Conservation (phyloP, 64 coral and sea anemone species). For the Catalaphyllia jardinei region DNA sequence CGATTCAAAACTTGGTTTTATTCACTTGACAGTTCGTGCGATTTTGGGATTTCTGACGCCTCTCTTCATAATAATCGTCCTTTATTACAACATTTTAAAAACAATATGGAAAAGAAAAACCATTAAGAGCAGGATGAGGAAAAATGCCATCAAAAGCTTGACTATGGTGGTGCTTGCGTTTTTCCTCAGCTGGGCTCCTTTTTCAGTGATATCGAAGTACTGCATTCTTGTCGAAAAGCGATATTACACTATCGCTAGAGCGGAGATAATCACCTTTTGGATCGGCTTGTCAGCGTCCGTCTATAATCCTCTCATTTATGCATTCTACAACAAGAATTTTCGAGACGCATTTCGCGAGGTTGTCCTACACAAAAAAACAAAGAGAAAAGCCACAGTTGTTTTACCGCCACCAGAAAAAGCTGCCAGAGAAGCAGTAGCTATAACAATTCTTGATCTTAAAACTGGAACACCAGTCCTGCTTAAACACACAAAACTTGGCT, state of each 20-base stretch:
- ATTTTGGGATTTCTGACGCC: conserved; percentile 53
- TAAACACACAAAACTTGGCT: background rate
- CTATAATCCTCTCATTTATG: conserved; percentile 80
- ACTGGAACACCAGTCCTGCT: background rate
- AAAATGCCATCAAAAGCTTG: conserved; percentile 69
- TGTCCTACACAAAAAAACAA: background rate
- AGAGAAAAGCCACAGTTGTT: background rate
- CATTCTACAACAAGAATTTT: conserved; percentile 89
- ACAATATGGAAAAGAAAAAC: conserved; percentile 59
- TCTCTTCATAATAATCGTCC: conserved; percentile 21
- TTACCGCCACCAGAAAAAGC: background rate
- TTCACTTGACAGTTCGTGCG: conserved; percentile 52
- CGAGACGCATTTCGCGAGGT: conserved; percentile 65
- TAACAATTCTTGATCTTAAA: conserved; percentile 19
- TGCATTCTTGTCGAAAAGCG: conserved; percentile 44
- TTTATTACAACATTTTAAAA: conserved; percentile 71
- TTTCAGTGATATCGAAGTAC: conserved; percentile 71
- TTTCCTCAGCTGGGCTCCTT: conserved; percentile 71
- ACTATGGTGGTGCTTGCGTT: conserved; percentile 70
- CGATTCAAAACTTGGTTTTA: conserved; percentile 16
- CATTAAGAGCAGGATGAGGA: conserved; percentile 31
- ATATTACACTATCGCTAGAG: conserved; percentile 19
- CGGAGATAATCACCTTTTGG: conserved; percentile 80
- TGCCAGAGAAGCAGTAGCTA: background rate
- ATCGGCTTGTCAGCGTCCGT: conserved; percentile 73